Conservation (phyloP, 2,797 vertebrate genomes). For the Hybognathus amarus region DNA sequence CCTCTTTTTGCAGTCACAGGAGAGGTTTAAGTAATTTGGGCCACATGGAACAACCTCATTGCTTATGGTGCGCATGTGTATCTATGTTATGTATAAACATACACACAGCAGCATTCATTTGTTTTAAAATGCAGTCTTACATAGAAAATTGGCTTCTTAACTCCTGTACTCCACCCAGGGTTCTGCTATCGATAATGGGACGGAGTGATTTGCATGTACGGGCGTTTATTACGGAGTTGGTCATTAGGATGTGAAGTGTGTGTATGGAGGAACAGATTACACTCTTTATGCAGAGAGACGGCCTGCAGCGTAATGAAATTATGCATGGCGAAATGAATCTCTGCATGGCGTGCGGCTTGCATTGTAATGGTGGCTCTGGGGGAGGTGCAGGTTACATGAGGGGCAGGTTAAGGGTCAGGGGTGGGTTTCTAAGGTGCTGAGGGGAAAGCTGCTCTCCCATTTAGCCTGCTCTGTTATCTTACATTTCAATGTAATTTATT, state of each 20-base stretch:
- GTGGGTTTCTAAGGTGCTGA: background rate
- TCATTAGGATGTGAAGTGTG: conserved; percentile 51
- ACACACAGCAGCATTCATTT: background rate
- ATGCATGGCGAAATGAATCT: conserved; percentile 73
- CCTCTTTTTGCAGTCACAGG: background rate
- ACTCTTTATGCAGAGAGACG: conserved; percentile 67
- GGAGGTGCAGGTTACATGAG: conserved; percentile 16
- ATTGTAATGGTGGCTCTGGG: conserved; percentile 40
- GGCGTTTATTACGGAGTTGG: conserved; percentile 55
- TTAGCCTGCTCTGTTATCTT: conserved; percentile 26
- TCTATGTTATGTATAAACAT: background rate
- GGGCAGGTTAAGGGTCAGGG: conserved; percentile 31
- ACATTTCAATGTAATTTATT: conserved; percentile 9
- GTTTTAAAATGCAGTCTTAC: conserved; percentile 5
- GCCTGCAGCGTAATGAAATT: conserved; percentile 73
- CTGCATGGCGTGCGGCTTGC: conserved; percentile 18
- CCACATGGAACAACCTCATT: background rate
- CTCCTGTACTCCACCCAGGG: conserved; percentile 53
- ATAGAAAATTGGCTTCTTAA: conserved; percentile 19
- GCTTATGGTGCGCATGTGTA: background rate
- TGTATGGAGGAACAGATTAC: conserved; percentile 67
- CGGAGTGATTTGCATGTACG: conserved; percentile 63
- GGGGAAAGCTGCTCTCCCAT: background rate
- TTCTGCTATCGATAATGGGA: conserved; percentile 42
- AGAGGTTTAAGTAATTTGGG: conserved; percentile 1